A percentile compares a stretch with the other conserved stretches of the same genome.
Evolutionary conservation across 2,113 vertebrate species (phyloP).

Genomic region (Sterrhoptilus dennistouni): DNA sequence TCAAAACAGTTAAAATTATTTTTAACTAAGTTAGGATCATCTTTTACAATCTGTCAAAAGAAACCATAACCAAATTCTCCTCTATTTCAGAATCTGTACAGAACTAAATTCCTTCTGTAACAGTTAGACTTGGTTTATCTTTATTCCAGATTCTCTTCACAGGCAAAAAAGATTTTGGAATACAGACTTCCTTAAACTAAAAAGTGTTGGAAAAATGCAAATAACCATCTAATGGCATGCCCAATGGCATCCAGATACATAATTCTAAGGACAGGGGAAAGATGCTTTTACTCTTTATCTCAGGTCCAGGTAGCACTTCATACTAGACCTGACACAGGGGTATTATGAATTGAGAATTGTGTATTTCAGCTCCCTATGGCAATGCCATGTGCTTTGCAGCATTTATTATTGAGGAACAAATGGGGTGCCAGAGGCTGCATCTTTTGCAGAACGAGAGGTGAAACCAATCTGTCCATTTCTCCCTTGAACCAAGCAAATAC

Average conservation of each 20-base stretch:
- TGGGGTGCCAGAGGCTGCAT: neutral
- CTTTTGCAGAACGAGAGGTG: neutral
- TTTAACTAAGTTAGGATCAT: neutral
- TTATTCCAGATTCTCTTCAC: neutral
- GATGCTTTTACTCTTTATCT: neutral
- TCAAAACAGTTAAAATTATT: neutral
- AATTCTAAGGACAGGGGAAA: neutral
- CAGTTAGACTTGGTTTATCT: neutral
- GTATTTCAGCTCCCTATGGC: neutral
- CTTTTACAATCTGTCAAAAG: neutral
- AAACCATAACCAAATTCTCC: neutral
- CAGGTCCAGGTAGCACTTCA: neutral
- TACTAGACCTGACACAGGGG: neutral
- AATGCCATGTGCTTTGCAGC: neutral
- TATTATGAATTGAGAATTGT: neutral
- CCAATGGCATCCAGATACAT: rapidly evolving
- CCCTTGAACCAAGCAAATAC: neutral
- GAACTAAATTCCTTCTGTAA: neutral
- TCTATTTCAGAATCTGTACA: neutral
- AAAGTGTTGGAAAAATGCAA: neutral
- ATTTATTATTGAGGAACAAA: neutral
- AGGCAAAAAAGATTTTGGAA: neutral
- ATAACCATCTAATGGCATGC: neutral
- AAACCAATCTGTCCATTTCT: neutral
- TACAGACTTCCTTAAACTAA: neutral